Base-by-base conservation (phyloP, 1,140 invertebrate genomes). In the Pinna nobilis region DNA sequence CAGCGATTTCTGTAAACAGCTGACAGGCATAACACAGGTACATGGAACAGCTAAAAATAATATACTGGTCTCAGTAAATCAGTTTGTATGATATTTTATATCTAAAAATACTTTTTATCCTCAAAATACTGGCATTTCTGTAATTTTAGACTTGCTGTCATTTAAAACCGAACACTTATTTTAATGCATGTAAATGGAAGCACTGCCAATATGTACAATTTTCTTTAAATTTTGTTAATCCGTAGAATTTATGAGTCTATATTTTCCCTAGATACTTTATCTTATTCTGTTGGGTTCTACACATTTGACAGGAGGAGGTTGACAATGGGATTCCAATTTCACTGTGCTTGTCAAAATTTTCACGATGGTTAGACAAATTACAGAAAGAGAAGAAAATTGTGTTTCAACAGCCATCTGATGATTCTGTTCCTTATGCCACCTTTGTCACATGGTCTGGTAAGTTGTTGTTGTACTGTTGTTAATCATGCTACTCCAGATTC, bases 361-460 rank as follows among this genome's bases (percentile, higher is more conserved):
- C 47, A 9, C 68, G 75, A 7, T 88, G 87, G 87, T 57, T 88
- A 32, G 77, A 80, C n/a, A 74, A 74, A 35, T 53, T 87, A 7
- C 41, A 72, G 15, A 72, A 75, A 60, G 76, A 83, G 32, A 86
- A 85, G 59, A 76, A 75, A 25, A 67, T 88, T 35, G 41, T 67
- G 6, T 82, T 82, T 77, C 28, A 30, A 35, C 57, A 50, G 35
- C 35, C 66, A 20, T 50, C 32, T 59, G 23, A 55, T 25, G 2
- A 44, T 13, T 9, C 37, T 37, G 60, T 30, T 70, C 35, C 49
- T 3, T 57, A 23, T 23, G 79, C 83, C 30, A 84, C 86, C 11
- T 82, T 88, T 77, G 82, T 87, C 25, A 88, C 87, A 11, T 88
- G 87, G 87, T 88, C 87, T 81, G 87, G 87, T 88, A 70, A 74